Evolutionary conservation across 2,113 vertebrate genomes (phyloP), one percentile per base, ranked within the genome.

Genomic region (Siphamia tubifer): DNA sequence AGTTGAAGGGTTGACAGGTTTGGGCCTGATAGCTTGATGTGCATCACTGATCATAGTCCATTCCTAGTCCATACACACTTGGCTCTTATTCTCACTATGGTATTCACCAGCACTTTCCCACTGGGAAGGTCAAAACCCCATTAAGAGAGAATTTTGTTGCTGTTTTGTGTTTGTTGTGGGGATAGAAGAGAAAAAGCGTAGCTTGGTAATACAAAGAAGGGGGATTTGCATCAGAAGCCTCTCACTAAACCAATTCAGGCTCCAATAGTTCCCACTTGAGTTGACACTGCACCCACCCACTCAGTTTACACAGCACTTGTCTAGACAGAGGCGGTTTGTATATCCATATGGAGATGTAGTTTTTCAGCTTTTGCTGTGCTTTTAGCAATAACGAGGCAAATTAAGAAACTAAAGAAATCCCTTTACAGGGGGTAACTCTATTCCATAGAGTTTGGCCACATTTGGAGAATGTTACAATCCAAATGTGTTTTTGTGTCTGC

Each of bases 101-200:
- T 70, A 81, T 83, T 81, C 75, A 69, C 68, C 67, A 20, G 39
- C 38, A 25, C 68, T 86, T 78, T 86, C 78, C 74, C 82, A 80
- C 65, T 68, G 63, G 19, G 65, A 54, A 61, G 69, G 71, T 86
- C 81, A 84, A 74, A 81, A 70, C 77, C 74, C 67, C 60, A 82
- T 87, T 90, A 80, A 47, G 49, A 52, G 42, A 72, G 63, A 56
- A 81, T 72, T 74, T 82, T 75, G 42, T 66, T 68, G 34, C 60
- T 66, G 43, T 66, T 62, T 74, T 75, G 66, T 68, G 45, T 75
- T 79, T 73, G 51, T 70, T 79, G 40, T 72, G 45, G 30, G 64
- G 69, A 83, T 42, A 51, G 48, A 47, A 52, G 45, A 61, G 17
- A 28, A 28, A 70, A 77, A 70, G 38, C 31, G 43, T 38, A 19